These are phyloP conservation scores for Danionella dracula DNA, from an alignment of 2,797 vertebrate genomes.

Conservation along the genomic window DNA sequence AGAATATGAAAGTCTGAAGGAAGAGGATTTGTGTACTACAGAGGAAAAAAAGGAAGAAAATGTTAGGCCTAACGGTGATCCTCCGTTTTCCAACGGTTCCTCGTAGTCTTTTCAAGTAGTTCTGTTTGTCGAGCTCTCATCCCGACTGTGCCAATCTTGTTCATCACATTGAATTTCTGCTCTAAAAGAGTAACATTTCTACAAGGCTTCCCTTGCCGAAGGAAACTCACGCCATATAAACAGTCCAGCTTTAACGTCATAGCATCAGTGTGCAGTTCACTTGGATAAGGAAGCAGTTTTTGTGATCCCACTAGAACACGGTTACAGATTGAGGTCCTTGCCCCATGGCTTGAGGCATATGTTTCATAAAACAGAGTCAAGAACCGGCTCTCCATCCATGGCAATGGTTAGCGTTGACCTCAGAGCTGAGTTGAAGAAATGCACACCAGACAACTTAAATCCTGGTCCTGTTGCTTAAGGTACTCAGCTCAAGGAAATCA, in stretches of 20 bases:
- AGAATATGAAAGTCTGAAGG: constrained; percentile 5
- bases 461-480: constrained; percentile 36
- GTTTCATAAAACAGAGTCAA: constrained; percentile 5
- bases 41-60: not conserved
- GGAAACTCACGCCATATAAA: constrained; percentile 29
- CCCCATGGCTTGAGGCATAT: constrained; percentile 27
- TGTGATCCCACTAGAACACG: constrained; percentile 20
- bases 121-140: not conserved
- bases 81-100: not conserved
- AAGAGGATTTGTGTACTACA: constrained; percentile 11
- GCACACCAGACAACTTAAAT: constrained; percentile 29
- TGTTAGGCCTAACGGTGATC: constrained; percentile 11
- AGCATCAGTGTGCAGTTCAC: constrained; percentile 50
- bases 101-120: constrained; percentile 29
- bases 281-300: constrained; percentile 31
- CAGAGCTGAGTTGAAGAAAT: constrained; percentile 14
- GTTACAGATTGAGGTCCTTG: not conserved
- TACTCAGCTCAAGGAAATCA: constrained; percentile 10
- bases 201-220: constrained; percentile 25
- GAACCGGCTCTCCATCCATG: constrained; percentile 2
- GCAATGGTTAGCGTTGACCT: not conserved
- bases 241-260: constrained; percentile 46
- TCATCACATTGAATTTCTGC: constrained; percentile 4
- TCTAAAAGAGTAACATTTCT: constrained; percentile 2
- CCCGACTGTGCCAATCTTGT: not conserved